Conservation (phyloP, 2,888 invertebrate genomes). For the Nemapogon koenigi region DNA sequence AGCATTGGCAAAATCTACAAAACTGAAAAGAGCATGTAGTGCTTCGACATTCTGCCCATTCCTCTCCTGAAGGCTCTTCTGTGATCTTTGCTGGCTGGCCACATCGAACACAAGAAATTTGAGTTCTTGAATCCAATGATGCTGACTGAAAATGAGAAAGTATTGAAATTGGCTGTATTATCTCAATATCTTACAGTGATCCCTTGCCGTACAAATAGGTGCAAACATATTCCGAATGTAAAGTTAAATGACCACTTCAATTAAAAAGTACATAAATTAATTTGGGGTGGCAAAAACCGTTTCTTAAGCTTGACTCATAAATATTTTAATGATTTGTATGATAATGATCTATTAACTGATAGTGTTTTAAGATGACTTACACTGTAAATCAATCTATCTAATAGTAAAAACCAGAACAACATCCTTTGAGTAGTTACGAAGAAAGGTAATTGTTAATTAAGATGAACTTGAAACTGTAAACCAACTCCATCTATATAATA, state of each 20-base stretch:
- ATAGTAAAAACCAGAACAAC: no score
- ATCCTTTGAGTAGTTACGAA: not conserved
- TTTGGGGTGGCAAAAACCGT: no score
- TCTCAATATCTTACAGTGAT: no score
- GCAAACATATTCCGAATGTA: no score
- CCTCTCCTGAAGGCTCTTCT: slow-evolving; percentile 43
- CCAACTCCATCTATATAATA: not conserved
- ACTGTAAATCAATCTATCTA: no score
- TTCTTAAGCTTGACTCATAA: no score
- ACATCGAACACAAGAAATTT: slow-evolving; percentile 47
- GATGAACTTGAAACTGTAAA: not conserved
- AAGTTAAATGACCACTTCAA: no score
- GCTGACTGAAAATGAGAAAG: slow-evolving; percentile 41
- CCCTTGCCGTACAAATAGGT: no score
- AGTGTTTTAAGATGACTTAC: no score
- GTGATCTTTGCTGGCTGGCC: slow-evolving; percentile 51
- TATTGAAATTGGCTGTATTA: not conserved
- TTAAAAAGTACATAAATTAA: no score
- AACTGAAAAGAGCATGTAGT: slow-evolving; percentile 54
- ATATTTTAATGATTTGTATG: no score
- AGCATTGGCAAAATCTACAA: slow-evolving; percentile 53
- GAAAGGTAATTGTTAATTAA: not conserved
- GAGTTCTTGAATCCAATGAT: slow-evolving; percentile 37
- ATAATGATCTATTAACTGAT: no score
- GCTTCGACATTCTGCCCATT: slow-evolving; percentile 62